Base-by-base conservation (phyloP, 2,888 invertebrate genomes). In the Nomada fucata region DNA sequence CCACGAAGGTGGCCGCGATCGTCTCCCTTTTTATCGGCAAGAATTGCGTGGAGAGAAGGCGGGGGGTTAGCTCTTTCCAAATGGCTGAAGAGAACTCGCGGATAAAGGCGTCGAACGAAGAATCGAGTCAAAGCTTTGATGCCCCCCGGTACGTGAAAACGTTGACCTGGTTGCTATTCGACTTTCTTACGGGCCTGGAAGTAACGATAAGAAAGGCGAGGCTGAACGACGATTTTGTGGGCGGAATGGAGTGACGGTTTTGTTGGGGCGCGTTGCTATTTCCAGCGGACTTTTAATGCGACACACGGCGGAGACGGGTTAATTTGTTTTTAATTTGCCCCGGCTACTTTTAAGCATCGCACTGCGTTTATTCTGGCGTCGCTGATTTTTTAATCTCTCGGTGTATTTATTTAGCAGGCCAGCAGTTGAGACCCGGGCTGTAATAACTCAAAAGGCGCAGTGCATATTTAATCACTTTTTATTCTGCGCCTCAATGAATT, bases 11-110 rank as follows among this genome's bases (percentile, higher is more conserved):
- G 26, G 29, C 18, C 26, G 65, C 50, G 65, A 67, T 36, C 67
- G 67, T 53, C 47, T 36, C 26, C 5, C 63, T 59, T 64, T 76
- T 50, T 47, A 26, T 61, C 75, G 61, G 61, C 50, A 5, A 60
- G 23, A 1, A 18, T 4, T 20, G 4, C 13, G 10, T 11, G 20
- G 20, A 20, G 11, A 20, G 20, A 55, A 55, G n/a, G 15, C 18
- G 18, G n/a, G 4, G n/a, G n/a, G n/a, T 18, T 26, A n/a, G 2
- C 3, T 18, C 47, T 50, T 64, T 50, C 47, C 18, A 18, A 10
- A 7, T n/a, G 26, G 63, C 44, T 9, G 50, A 50, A 50, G 50
- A 29, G 50, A 29, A 29, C 52, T 65, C 50, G 64, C 18, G 13
- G 52, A 36, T n/a, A 11, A 29, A 52, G n/a, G 65, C 29, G 9